Evolutionary conservation across 2,113 vertebrate species (phyloP), one percentile per base, ranked within the genome.

Genomic region (Scolopax mira): DNA sequence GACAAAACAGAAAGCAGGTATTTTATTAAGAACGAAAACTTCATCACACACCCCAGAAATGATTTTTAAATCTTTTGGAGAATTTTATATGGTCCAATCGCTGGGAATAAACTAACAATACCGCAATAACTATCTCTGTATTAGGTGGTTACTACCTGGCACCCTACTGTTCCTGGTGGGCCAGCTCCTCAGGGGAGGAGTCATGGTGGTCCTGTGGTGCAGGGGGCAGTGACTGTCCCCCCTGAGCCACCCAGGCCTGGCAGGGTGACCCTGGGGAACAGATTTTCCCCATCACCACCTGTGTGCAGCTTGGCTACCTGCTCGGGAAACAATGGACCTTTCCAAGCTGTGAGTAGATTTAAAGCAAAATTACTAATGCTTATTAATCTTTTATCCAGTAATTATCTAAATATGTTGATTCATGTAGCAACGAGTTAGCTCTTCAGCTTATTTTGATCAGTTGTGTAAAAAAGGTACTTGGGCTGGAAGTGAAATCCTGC

Each of bases 191-290:
- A 16, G 97, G 98, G 92, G 97, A 94, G 91, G 84, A 35, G 94
- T 98, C 44, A 60, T 96, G 19, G 60, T 89, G 13, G 97, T 98
- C 33, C 97, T 93, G 23, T 61, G 88, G 80, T 77, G 33, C 61
- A 90, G 94, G 96, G 14, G 86, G 98, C 87, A 98, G 98, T 1
- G 73, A 98, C 97, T 61, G 93, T 41, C 31, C 37, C 21, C 3
- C 93, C 98, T 5, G 21, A 35, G 92, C 81, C 3, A 91, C 97
- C 71, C 98, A 97, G 85, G 93, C 89, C 39, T 98, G 98, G 98
- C 80, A 96, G 46, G 97, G 97, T 10, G 93, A 85, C 16, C 96
- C 96, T 1, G 98, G 98, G 35, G 44, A 96, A 70, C 96, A 98
- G 67, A 9, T 98, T 96, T 94, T 25, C 89, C 39, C 84, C 97